Base-by-base conservation (phyloP, 2,113 vertebrate genomes). In the Scartelaos histophorus region DNA sequence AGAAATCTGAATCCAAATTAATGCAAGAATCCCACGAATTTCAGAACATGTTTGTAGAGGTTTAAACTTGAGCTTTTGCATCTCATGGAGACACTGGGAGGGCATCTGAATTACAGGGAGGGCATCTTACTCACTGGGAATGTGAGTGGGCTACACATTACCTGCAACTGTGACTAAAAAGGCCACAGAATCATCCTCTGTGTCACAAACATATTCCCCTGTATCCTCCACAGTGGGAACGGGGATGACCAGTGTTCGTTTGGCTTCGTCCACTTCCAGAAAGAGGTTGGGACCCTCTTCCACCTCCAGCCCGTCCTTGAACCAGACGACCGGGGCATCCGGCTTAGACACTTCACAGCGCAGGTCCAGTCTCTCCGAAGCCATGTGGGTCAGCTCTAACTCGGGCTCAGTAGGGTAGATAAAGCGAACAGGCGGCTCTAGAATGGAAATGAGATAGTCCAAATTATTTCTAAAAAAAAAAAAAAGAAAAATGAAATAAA, bases 141-240 rank as follows among this genome's bases (percentile, higher is more conserved):
- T n/a, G 38, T 29, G 29, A 4, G 29, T 29, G 29, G 4, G 29
- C 29, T 29, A 29, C 12, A 0, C 5, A 17, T 13, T 58, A 97
- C 97, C 95, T 93, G 92, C 90, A 80, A 98, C 87, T 0, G 89
- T 94, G 69, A 98, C 78, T 0, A 91, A 90, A 85, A 96, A 98
- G 66, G 90, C 91, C 76, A 95, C 93, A 0, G 94, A 94, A 75
- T 97, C 94, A 0, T 95, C 91, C 0, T 94, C 93, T 0, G 93
- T 94, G 0, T 96, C 93, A 0, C 96, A 98, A 64, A 95, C 87
- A 0, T 96, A 98, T 65, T 97, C 96, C 3, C 94, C 97, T 0
- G 92, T 83, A 0, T 97, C 91, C 0, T 92, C 82, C 2, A 85
- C 76, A 19, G 54, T 88, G 5, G 94, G 85, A 0, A 71, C 69